Evolutionary conservation across 1,140 invertebrate species (phyloP), one percentile per base, ranked within the genome.

Genomic region (Chironomus tepperi): DNA sequence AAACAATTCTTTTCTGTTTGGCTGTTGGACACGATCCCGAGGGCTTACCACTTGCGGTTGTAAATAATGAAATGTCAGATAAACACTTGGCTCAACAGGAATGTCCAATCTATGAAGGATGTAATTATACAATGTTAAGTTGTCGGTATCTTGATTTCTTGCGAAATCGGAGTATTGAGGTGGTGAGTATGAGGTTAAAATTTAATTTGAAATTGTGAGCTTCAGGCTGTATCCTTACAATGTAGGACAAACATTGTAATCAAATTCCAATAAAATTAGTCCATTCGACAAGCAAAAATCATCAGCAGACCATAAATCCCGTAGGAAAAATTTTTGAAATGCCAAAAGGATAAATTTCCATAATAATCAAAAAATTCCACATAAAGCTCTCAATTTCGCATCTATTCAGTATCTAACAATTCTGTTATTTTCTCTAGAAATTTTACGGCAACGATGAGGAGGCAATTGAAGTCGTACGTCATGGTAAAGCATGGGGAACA

Each of bases 1-100:
- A 98, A 87, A 96, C 97, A 76, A 87, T 97, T 34, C 84, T 98
- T 7, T 98, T 98, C 85, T 98, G 96, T 83, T 80, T 97, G 73
- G 94, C 96, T 21, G 96, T 98, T 76, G 96, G 96, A 15, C 90
- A 92, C 76, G 93, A 96, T 79, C 96, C 96, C 0, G 87, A 88
- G 57, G 90, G 91, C 18, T 85, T 98, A 2, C 89, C 88, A 75
- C 82, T 98, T 73, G 95, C 91, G 0, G 87, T 97, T 72, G 91
- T 97, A 43, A 96, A 97, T 84, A 84, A 92, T 75, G 94, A 97
- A 83, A 83, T 90, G 77, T 85, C 86, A 75, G 84, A 82, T 42
- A 87, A 86, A 77, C 86, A 85, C 76, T 82, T 83, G 72, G 80
- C 83, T 42, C 83, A 84, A 64, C 84, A 87, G 77, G 77, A 84